phyloP scores from a whole-genome alignment of 2,888 invertebrate species.

The Ophioninae sp. region DNA sequence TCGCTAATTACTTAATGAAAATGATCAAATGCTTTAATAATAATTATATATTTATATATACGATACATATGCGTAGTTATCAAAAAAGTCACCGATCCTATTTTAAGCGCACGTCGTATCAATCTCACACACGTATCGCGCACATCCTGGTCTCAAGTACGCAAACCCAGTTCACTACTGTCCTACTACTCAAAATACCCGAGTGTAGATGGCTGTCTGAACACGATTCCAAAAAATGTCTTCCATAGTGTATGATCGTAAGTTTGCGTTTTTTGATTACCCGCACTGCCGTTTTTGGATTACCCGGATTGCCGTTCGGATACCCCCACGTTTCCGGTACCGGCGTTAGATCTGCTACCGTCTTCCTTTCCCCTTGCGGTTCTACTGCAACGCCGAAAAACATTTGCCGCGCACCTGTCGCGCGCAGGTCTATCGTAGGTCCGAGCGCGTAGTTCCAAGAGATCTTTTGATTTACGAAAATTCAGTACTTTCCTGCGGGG shows the following conservation, averaged over 20 bases:
- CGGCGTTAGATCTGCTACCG: background rate
- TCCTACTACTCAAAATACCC: background rate
- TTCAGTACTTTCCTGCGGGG: background rate
- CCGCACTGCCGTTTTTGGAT: background rate
- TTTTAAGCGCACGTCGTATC: slow-evolving; percentile 43
- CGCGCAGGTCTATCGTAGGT: background rate
- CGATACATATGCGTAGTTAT: slow-evolving; percentile 10
- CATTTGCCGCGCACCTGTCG: background rate
- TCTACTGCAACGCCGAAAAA: background rate
- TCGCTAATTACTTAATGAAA: no score
- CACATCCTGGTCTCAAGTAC: background rate
- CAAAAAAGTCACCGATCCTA: slow-evolving; percentile 40
- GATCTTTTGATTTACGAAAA: background rate
- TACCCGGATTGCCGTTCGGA: background rate
- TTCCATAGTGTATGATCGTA: background rate
- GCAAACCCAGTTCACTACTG: background rate
- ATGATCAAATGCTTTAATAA: no score
- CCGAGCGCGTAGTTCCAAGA: background rate
- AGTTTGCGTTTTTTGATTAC: background rate
- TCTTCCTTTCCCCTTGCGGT: background rate
- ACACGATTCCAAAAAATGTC: background rate
- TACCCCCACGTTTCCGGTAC: background rate
- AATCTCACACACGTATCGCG: slow-evolving; percentile 16
- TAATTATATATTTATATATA: background rate
- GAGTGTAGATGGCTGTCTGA: background rate